Evolutionary conservation across 2,888 invertebrate genomes (phyloP).

Genomic region (Parasteatoda lunata): DNA sequence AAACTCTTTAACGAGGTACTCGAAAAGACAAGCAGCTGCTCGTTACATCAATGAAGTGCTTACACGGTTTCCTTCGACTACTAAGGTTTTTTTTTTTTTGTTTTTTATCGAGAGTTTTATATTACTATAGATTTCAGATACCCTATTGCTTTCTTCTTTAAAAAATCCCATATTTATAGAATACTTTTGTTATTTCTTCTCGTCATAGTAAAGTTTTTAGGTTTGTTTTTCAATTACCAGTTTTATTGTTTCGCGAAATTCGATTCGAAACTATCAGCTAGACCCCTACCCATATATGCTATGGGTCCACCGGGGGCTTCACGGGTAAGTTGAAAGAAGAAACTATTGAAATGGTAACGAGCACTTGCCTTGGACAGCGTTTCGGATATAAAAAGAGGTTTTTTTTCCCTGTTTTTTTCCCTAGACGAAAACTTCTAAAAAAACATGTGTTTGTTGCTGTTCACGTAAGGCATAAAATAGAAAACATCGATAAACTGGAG

Average conservation of each 20-base stretch:
- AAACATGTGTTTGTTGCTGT: constrained; percentile 32
- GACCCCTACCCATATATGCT: constrained; percentile 3
- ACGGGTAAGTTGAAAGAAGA: constrained; percentile 6
- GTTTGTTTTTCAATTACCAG: constrained; percentile 64
- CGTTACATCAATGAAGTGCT: constrained; percentile 56
- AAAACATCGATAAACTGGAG: not conserved
- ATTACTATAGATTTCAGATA: constrained; percentile 62
- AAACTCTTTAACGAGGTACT: constrained; percentile 42
- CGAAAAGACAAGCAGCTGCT: constrained; percentile 9
- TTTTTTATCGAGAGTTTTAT: constrained; percentile 42
- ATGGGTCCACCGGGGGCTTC: constrained; percentile 32
- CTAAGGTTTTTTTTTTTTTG: not conserved
- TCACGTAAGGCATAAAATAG: not conserved
- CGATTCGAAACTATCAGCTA: constrained; percentile 41
- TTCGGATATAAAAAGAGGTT: constrained; percentile 37
- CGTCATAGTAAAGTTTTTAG: constrained; percentile 4
- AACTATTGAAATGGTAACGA: constrained; percentile 17
- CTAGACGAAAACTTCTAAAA: constrained; percentile 4
- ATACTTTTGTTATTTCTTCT: not conserved
- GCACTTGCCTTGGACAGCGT: constrained; percentile 31
- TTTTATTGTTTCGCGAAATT: constrained; percentile 67
- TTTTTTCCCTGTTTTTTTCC: constrained; percentile 12
- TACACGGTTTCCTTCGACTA: constrained; percentile 39
- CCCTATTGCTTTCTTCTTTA: not conserved
- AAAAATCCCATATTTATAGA: constrained; percentile 22